A percentile compares a stretch with the other conserved stretches of the same genome.
Evolutionary conservation across 2,888 invertebrate genomes (phyloP).

Genomic region (Melanargia galathea): DNA sequence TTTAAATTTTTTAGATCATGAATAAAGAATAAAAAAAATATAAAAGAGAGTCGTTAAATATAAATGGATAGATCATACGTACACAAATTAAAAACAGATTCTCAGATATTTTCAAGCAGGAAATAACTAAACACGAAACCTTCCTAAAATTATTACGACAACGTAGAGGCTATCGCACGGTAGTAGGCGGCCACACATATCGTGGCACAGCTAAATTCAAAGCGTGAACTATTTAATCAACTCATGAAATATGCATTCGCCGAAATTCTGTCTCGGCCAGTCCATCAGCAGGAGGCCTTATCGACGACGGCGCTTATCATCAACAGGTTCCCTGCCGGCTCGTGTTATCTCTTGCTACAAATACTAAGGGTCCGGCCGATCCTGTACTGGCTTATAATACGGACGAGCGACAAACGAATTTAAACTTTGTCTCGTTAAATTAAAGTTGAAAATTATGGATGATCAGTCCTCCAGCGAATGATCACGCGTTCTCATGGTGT

Average conservation of each 20-base stretch:
- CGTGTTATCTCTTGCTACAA: slow-evolving; percentile 81
- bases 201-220: slow-evolving; percentile 57
- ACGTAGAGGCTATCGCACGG: slow-evolving; percentile 52
- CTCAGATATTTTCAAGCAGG: slow-evolving; percentile 27
- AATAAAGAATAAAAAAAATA: not conserved
- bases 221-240: slow-evolving; percentile 81
- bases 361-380: slow-evolving; percentile 58
- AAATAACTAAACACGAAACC: slow-evolving; percentile 42
- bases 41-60: not conserved
- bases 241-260: slow-evolving; percentile 81
- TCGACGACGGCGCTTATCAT: slow-evolving; percentile 80
- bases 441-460: slow-evolving; percentile 19
- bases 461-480: slow-evolving; percentile 54
- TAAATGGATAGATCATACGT: not conserved
- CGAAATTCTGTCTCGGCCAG: slow-evolving; percentile 75
- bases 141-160: slow-evolving; percentile 48
- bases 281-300: slow-evolving; percentile 76
- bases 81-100: not conserved
- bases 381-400: slow-evolving; percentile 49
- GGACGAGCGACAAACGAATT: slow-evolving; percentile 37
- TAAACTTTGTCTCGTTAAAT: slow-evolving; percentile 37
- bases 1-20: no score
- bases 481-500: slow-evolving; percentile 76
- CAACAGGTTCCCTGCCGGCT: slow-evolving; percentile 79
- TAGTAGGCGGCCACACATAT: slow-evolving; percentile 53